Evolutionary conservation across 2,888 invertebrate genomes (phyloP).

Genomic region (Melanophora roralis): DNA sequence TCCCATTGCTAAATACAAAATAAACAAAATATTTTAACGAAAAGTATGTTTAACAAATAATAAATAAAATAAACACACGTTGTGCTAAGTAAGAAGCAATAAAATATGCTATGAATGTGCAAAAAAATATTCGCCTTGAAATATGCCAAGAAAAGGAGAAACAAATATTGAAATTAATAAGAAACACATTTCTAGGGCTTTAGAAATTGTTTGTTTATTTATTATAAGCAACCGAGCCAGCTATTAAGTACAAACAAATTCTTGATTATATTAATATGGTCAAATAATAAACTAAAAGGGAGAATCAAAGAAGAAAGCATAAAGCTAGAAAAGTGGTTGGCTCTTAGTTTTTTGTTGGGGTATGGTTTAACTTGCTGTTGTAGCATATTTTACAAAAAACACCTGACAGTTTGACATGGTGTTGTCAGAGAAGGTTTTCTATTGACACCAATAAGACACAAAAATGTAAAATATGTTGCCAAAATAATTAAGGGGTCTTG

Average conservation of each 20-base stretch:
- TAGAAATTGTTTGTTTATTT: slow-evolving; percentile 23
- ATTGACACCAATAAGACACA: too few relatives aligned
- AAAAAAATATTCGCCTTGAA: slow-evolving; percentile 15
- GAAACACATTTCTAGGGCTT: background rate
- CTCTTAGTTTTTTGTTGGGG: too few relatives aligned
- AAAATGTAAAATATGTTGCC: too few relatives aligned
- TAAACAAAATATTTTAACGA: background rate
- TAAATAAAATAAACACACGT: background rate
- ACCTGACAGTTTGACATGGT: too few relatives aligned
- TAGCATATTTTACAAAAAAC: too few relatives aligned
- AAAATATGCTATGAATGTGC: background rate
- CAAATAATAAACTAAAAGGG: background rate
- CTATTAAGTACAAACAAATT: slow-evolving; percentile 17
- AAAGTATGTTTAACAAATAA: slow-evolving; percentile 7
- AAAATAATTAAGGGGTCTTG: too few relatives aligned
- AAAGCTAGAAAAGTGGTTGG: too few relatives aligned
- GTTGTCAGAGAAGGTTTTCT: too few relatives aligned
- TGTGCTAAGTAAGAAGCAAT: background rate
- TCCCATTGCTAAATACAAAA: background rate
- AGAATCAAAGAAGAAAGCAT: background rate
- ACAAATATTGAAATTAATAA: background rate
- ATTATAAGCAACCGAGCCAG: slow-evolving; percentile 9
- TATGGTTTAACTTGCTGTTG: too few relatives aligned
- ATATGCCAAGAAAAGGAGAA: background rate
- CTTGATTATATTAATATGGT: slow-evolving; percentile 36